Evolutionary conservation across 2,888 invertebrate species (phyloP), one percentile per base, ranked within the genome.

Genomic region (Drosophila silvestris): DNA sequence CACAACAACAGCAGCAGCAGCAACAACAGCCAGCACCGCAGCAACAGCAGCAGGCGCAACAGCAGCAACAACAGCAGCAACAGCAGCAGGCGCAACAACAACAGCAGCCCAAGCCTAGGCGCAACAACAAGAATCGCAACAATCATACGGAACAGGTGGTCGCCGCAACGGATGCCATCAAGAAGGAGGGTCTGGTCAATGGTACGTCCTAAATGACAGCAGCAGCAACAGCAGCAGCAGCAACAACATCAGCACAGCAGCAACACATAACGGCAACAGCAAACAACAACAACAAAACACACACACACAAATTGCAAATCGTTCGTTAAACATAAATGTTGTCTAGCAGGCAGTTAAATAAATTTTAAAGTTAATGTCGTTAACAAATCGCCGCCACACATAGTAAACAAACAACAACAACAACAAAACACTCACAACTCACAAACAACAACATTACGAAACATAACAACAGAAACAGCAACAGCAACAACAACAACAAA

Each of bases 121-220:
- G 92, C 82, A 91, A 87, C 79, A 92, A 92, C 62, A 92, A 90
- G 81, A 91, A 90, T 79, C 91, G 92, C 69, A 91, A 90, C 82
- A 90, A 91, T 67, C 91, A 91, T 79, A 89, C 90, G 79, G 91
- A 93, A 67, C 89, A 85, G 81, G 54, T 44, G 47, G 58, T 85
- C 68, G 70, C 84, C 66, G 70, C 86, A 77, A 85, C 91, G 79
- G 91, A 92, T 80, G 87, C 84, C 77, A 83, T 90, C 56, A 93
- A 93, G 85, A 93, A 93, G 80, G 93, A 93, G 78, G 85, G 92
- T 66, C 86, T 93, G 81, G 93, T 93, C 70, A 93, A 93, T 86
- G 93, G 93, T 82, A 93, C 93, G 82, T 93, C 93, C 91, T 93
- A 93, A 92, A 44, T 32, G 66, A 12, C 41, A 53, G 52, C 65